Conservation (phyloP, 1,140 invertebrate species). For the Diploscapter pachys region DNA sequence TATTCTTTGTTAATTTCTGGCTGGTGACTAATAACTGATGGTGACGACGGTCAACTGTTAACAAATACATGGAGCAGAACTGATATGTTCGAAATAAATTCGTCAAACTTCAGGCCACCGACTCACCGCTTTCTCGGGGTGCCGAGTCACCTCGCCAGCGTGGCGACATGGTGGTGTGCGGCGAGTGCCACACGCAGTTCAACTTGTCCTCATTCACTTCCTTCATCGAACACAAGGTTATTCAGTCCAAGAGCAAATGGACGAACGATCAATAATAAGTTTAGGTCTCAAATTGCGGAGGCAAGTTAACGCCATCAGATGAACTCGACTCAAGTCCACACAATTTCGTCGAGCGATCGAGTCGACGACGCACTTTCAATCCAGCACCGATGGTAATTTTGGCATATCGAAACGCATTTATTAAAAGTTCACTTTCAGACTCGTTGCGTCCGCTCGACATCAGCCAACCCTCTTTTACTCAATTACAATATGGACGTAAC, state of each 20-base stretch:
- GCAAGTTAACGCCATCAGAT: conserved; percentile 41
- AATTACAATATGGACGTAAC: conserved; percentile 35
- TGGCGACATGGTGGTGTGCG: conserved; percentile 51
- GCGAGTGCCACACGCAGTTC: conserved; percentile 48
- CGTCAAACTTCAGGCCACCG: conserved; percentile 5
- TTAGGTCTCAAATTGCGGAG: conserved; percentile 40
- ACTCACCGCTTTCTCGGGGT: conserved; percentile 12
- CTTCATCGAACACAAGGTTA: conserved; percentile 57
- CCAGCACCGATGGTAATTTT: conserved; percentile 27
- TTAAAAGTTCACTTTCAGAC: conserved; percentile 23
- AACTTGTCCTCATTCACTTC: conserved; percentile 41
- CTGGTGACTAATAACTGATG: conserved; percentile 15
- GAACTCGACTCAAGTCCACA: conserved; percentile 36
- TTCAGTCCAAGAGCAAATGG: conserved; percentile 11
- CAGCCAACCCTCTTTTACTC: conserved; percentile 28
- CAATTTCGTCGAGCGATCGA: conserved; percentile 28
- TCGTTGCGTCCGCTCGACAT: conserved; percentile 25
- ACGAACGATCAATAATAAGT: conserved; percentile 5
- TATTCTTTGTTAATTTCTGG: neutral
- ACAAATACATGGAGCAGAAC: neutral
- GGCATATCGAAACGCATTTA: conserved; percentile 10
- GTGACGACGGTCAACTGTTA: conserved; percentile 9
- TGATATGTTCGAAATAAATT: neutral
- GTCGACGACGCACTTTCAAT: conserved; percentile 31
- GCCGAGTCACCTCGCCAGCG: conserved; percentile 4